Evolutionary conservation across 2,113 vertebrate genomes (phyloP).

Genomic region (Mola mola): DNA sequence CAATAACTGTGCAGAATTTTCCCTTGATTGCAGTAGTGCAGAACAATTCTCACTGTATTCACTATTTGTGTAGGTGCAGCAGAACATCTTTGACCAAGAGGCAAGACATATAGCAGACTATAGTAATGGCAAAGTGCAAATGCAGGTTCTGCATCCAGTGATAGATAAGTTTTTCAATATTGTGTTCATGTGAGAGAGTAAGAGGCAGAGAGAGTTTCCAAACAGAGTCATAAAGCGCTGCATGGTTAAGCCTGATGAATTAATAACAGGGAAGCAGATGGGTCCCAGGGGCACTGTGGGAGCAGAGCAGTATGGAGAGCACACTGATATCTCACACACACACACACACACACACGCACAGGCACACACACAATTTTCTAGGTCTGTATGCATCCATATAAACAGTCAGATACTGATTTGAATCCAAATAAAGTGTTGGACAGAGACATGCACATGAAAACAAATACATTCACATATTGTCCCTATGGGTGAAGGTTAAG

Average conservation of each 20-base stretch:
- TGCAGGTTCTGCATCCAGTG: slow-evolving; percentile 51
- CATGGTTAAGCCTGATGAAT: slow-evolving; percentile 86
- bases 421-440: slow-evolving; percentile 45
- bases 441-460: not conserved
- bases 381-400: slow-evolving; percentile 34
- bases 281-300: slow-evolving; percentile 82
- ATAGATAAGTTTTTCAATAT: slow-evolving; percentile 68
- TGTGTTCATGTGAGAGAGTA: slow-evolving; percentile 28
- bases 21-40: not conserved
- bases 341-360: slow-evolving; percentile 22
- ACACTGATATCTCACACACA: slow-evolving; percentile 42
- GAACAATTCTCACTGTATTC: not conserved
- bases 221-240: slow-evolving; percentile 84
- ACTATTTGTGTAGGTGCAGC: slow-evolving; percentile 2
- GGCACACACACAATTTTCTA: slow-evolving; percentile 2
- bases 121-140: slow-evolving; percentile 33
- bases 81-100: slow-evolving; percentile 1
- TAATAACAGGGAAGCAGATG: slow-evolving; percentile 85
- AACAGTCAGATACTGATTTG: slow-evolving; percentile 50
- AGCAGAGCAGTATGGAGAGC: slow-evolving; percentile 74
- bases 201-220: slow-evolving; percentile 54
- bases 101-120: slow-evolving; percentile 14
- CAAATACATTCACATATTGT: slow-evolving; percentile 9
- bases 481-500: slow-evolving; percentile 45
- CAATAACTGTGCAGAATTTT: slow-evolving; percentile 13